Percentiles rank a stretch among this genome's conserved stretches.
Evolutionary conservation across 2,888 invertebrate genomes (phyloP).

Genomic region (Coronaproctus castanopsis): DNA sequence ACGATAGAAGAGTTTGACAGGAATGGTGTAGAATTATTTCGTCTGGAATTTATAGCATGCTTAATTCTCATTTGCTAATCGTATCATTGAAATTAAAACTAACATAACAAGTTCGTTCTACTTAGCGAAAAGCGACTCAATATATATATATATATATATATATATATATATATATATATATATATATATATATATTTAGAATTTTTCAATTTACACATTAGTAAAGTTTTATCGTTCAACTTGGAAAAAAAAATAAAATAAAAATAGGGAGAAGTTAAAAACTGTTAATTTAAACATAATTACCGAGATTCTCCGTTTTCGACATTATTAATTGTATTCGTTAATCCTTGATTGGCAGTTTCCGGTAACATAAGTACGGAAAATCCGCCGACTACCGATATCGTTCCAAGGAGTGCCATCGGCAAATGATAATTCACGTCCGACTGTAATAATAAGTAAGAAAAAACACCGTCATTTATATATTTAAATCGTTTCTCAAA

Average conservation of each 20-base stretch:
- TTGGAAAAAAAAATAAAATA: too few species aligned
- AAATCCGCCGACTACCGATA: constrained; percentile 47
- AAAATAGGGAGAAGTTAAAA: too few species aligned
- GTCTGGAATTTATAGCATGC: too few species aligned
- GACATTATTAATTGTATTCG: constrained; percentile 27
- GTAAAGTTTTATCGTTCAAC: too few species aligned
- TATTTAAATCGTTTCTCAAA: neutral
- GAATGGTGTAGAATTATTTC: too few species aligned
- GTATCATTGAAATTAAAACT: too few species aligned
- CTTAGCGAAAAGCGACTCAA: neutral
- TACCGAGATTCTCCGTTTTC: constrained; percentile 18
- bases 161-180: neutral
- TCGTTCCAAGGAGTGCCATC: constrained; percentile 45
- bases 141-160: neutral
- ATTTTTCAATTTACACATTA: neutral
- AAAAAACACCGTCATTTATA: neutral
- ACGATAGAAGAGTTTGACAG: too few species aligned
- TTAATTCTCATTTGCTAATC: too few species aligned
- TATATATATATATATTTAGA: neutral
- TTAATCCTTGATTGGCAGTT: constrained; percentile 37
- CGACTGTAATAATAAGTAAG: constrained; percentile 32
- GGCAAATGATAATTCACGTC: constrained; percentile 43
- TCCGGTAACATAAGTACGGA: constrained; percentile 56
- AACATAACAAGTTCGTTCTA: too few species aligned
- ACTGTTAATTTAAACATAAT: too few species aligned